Evolutionary conservation across 2,797 vertebrate genomes (phyloP).

Genomic region (Phoeniculus purpureus): DNA sequence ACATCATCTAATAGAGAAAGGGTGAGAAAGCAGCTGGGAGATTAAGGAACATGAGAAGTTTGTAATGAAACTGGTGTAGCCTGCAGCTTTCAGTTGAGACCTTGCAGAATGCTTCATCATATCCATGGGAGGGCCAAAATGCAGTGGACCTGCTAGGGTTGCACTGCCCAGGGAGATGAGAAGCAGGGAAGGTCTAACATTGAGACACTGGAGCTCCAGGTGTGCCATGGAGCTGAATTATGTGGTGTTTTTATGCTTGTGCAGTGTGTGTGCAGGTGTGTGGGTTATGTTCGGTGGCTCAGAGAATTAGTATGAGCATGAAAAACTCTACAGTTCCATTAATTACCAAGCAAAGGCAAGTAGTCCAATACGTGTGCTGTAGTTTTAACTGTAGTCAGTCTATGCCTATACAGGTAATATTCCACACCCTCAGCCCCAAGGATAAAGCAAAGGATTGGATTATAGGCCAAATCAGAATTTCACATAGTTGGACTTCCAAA

Average conservation of each 20-base stretch:
- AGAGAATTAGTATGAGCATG: slow-evolving; percentile 16
- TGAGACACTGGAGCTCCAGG: slow-evolving; percentile 15
- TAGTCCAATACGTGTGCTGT: neutral
- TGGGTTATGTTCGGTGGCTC: slow-evolving; percentile 7
- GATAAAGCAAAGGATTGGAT: neutral
- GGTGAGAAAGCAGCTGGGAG: slow-evolving; percentile 39
- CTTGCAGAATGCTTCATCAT: neutral
- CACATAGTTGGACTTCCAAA: neutral
- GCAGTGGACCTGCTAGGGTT: neutral
- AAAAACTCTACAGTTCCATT: neutral
- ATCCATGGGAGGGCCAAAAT: neutral
- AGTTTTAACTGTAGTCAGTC: neutral
- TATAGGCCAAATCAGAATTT: neutral
- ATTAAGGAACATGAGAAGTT: slow-evolving; percentile 9
- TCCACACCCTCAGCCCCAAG: neutral
- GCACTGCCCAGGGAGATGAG: neutral
- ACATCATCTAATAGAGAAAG: neutral
- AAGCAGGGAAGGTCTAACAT: neutral
- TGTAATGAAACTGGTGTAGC: neutral
- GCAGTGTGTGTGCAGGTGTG: slow-evolving; percentile 46
- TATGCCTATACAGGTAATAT: neutral
- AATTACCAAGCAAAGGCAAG: neutral
- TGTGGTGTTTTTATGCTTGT: neutral
- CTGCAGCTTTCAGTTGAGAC: neutral
- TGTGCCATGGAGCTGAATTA: neutral